Conservation (phyloP, 2,113 vertebrate genomes). For the Forbesichthys agassizii region DNA sequence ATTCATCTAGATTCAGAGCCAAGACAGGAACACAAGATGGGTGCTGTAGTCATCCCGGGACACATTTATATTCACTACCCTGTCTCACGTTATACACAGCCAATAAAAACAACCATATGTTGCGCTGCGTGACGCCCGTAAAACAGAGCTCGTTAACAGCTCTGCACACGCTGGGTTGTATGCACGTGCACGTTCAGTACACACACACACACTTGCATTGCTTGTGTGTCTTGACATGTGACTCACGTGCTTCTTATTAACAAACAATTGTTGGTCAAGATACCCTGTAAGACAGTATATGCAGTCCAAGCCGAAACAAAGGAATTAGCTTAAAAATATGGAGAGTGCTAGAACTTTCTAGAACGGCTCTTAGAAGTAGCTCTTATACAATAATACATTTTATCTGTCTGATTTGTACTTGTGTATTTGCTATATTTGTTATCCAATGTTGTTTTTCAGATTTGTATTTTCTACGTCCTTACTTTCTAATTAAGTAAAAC, state of each 20-base stretch:
- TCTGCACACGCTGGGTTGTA: conserved; percentile 3
- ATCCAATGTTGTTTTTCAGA: too few species aligned
- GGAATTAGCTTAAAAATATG: too few species aligned
- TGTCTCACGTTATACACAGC: conserved; percentile 62
- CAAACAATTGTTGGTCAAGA: background rate
- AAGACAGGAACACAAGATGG: background rate
- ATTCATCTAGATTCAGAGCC: conserved; percentile 41
- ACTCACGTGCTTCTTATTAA: background rate
- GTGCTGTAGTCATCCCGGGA: conserved; percentile 35
- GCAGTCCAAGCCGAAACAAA: background rate
- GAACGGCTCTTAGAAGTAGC: too few species aligned
- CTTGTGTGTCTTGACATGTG: too few species aligned
- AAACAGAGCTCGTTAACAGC: conserved; percentile 65
- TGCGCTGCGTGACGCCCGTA: conserved; percentile 60
- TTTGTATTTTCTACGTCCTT: too few species aligned
- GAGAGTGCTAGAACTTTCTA: too few species aligned
- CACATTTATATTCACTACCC: conserved; percentile 68
- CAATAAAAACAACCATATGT: conserved; percentile 75
- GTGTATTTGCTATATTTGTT: too few species aligned
- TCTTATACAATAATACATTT: too few species aligned
- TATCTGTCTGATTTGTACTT: too few species aligned
- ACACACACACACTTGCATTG: background rate
- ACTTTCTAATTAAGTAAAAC: too few species aligned
- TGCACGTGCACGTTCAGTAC: background rate
- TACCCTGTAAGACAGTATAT: background rate